A percentile compares a stretch with the other conserved stretches of the same genome.
Evolutionary conservation across 2,797 vertebrate species (phyloP).

Genomic region (Lophotriccus pileatus): DNA sequence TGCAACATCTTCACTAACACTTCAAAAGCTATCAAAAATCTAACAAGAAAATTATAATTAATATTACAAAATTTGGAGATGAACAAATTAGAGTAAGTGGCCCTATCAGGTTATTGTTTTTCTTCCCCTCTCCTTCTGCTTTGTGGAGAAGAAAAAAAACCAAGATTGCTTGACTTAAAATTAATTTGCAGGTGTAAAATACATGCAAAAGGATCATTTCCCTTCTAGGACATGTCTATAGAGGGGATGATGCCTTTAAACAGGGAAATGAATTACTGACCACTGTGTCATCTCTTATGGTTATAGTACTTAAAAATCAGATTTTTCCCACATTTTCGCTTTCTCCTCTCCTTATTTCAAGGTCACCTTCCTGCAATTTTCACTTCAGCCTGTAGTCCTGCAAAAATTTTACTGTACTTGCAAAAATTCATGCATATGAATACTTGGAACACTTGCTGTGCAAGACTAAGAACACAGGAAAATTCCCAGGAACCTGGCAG

Average conservation of each 20-base stretch:
- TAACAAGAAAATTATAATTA: neutral
- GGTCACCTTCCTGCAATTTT: neutral
- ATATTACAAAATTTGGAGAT: neutral
- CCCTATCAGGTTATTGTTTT: neutral
- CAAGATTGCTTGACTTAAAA: neutral
- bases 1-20: neutral
- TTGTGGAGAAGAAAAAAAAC: neutral
- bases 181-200: neutral
- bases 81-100: neutral
- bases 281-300: neutral
- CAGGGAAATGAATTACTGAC: neutral
- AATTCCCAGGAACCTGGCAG: neutral
- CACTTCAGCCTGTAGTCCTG: neutral
- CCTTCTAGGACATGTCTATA: neutral
- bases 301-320: neutral
- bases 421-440: neutral
- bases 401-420: neutral
- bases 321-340: neutral
- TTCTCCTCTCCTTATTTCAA: neutral
- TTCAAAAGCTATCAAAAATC: slow-evolving; percentile 31
- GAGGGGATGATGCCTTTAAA: neutral
- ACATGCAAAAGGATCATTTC: neutral
- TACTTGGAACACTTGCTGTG: neutral
- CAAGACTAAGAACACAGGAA: neutral
- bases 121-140: neutral